Base-by-base conservation (phyloP, 2,888 invertebrate species). In the Polydrusus cervinus region DNA sequence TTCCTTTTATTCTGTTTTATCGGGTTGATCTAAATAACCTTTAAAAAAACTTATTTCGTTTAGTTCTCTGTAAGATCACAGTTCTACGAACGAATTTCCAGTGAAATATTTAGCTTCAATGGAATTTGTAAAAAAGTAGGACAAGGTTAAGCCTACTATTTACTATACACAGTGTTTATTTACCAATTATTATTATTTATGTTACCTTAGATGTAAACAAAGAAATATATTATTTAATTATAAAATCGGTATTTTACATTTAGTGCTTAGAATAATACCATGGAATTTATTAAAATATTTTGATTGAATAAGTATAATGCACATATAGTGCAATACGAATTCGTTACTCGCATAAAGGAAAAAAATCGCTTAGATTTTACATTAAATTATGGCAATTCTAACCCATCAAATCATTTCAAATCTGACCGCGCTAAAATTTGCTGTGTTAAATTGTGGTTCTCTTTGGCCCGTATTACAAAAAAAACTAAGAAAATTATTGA, bases 141-240 rank as follows among this genome's bases (percentile, higher is more conserved):
- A 60, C 74, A 74, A 74, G 74, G 74, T 68, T 49, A 71, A 62
- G 20, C 43, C 53, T 71, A 71, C 62, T 70, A 47, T 69, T 69
- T 45, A 65, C 65, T 66, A 38, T 43, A 25, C 25, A 25, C 25
- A 18, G 64, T 30, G 57, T 45, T 64, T 47, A 16, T 16, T 47
- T 34, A 34, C 8, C 34, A 7, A n/a, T n/a, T n/a, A n/a, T n/a
- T 25, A 25, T 25, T 25, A 34, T 34, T 34, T 34, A 34, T 34
- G 20, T 43, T 62, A 49, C 14, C 64, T 64, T 64, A 30, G 7
- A 47, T 8, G 47, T 68, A 68, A 68, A 57, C 45, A 68, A 51
- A 61, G 16, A 61, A 70, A 40, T 20, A 53, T 30, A 68, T 34
- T 53, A 53, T n/a, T n/a, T 43, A n/a, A n/a, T 43, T 43, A n/a